A percentile compares a stretch with the other conserved stretches of the same genome.
Evolutionary conservation across 1,140 invertebrate species (phyloP).

Genomic region (Drosophila watanabei): DNA sequence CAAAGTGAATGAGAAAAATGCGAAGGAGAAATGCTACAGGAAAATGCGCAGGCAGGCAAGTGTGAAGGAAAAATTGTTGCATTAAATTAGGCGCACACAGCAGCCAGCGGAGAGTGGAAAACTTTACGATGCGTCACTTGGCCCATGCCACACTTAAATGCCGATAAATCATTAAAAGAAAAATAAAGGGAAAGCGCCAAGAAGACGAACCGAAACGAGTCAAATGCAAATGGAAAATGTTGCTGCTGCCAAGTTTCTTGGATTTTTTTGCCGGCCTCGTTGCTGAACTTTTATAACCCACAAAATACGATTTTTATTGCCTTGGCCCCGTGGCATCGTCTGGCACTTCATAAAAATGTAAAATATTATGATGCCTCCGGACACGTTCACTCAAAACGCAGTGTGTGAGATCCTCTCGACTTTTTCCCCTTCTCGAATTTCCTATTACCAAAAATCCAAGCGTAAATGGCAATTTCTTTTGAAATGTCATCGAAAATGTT

Average conservation of each 20-base stretch:
- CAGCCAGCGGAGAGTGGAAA: constrained; percentile 49
- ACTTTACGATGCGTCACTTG: constrained; percentile 75
- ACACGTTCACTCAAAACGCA: constrained; percentile 71
- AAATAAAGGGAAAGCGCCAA: constrained; percentile 28
- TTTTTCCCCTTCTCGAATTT: constrained; percentile 3
- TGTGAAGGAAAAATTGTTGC: constrained; percentile 75
- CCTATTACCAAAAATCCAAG: constrained; percentile 16
- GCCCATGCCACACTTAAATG: constrained; percentile 69
- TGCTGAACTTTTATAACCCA: constrained; percentile 76
- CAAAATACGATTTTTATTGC: constrained; percentile 83
- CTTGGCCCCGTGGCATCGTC: constrained; percentile 54
- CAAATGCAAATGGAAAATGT: constrained; percentile 64
- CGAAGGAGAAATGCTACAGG: constrained; percentile 22
- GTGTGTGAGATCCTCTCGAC: constrained; percentile 22
- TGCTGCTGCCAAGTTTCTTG: constrained; percentile 47
- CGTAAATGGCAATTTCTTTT: constrained; percentile 29
- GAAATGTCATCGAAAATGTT: constrained; percentile 39
- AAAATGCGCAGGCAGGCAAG: constrained; percentile 48
- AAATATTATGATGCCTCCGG: constrained; percentile 80
- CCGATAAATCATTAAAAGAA: constrained; percentile 82
- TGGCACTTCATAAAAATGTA: constrained; percentile 84
- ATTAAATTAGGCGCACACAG: constrained; percentile 77
- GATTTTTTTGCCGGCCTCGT: constrained; percentile 17
- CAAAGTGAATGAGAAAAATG: constrained; percentile 52
- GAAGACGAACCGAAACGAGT: constrained; percentile 17